Evolutionary conservation across 2,888 invertebrate genomes (phyloP), one percentile per base, ranked within the genome.

Genomic region (Pyralis farinalis): DNA sequence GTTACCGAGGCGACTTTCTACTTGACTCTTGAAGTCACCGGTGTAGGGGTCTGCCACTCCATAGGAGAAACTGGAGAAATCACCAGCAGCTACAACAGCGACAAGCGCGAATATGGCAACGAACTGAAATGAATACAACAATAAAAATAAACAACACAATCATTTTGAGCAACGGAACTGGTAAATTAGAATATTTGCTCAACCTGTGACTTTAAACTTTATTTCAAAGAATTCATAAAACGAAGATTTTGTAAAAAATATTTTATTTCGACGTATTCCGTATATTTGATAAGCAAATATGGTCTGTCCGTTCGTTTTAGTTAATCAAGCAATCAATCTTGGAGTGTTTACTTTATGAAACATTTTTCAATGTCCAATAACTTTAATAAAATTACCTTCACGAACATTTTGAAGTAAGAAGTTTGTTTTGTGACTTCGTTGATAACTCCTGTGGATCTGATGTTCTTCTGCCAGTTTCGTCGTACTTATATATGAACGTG

Each of bases 31-130:
- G 65, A 75, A 82, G 71, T 91, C 91, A 3, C 91, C 91, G 29
- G 91, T 91, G 66, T 79, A 71, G 39, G 86, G 82, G 54, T 91
- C 91, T 32, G 91, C 87, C n/a, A 91, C 90, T 41, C 83, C 83
- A 62, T 91, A 91, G 0, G 90, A 78, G 73, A 88, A 91, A 61
- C 85, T 82, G 63, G 85, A 73, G 45, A 66, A 51, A 49, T 81
- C 76, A 32, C 65, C 55, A 30, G 64, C 70, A 42, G 51, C 55
- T 9, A 63, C 71, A 21, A 52, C 56, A 29, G 72, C 77, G 51
- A 69, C 59, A 22, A 80, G 42, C 46, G 75, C 72, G 51, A 81
- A 62, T 51, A 83, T 38, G 7, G 59, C 52, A 57, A 81, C 72
- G 73, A 76, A 78, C 85, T 83, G 55, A 1, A 37, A 34, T 7